Base-by-base conservation (phyloP, 2,888 invertebrate species). In the Griposia aprilina region DNA sequence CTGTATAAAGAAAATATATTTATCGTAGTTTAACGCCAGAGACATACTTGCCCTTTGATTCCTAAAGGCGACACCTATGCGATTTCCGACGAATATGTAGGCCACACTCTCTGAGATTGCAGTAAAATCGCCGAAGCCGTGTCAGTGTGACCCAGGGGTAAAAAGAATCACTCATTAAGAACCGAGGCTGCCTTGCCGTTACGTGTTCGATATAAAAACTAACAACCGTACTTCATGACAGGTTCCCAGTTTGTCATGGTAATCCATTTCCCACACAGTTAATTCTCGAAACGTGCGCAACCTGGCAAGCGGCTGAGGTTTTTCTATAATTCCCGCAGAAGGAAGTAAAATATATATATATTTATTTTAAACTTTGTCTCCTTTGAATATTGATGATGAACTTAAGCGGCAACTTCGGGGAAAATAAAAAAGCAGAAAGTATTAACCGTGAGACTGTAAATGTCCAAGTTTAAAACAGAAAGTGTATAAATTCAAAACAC, bases 221-320 rank as follows among this genome's bases (percentile, higher is more conserved):
- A 67, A 75, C 60, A 74, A 80, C 74, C 62, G 75, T 71, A 74
- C 73, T 76, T 17, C 83, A 73, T 78, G 80, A 68, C 86, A 81
- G 79, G 85, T 82, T 84, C 86, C 76, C 72, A 80, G 78, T 88
- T 86, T 82, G 77, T 81, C 85, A 88, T 80, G 78, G 74, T 88
- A 88, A 87, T 87, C 87, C 81, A 79, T 83, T 88, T 85, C 82
- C 74, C 81, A 81, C 77, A 82, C 74, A 65, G 81, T 80, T 87
- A 85, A 87, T 81, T 87, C 78, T 78, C 26, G 76, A 82, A 85
- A 85, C 87, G 81, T 83, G 80, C 68, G 59, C 50, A 63, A 74
- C 78, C 63, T 81, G 68, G 71, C 65, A 86, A 82, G 72, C 50
- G 23, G 41, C 69, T 55, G 60, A 36, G 3, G 50, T 70, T 83